These are phyloP conservation scores for Pomatostomus ruficeps DNA, from an alignment of 2,113 vertebrate genomes.

Conservation along the genomic window DNA sequence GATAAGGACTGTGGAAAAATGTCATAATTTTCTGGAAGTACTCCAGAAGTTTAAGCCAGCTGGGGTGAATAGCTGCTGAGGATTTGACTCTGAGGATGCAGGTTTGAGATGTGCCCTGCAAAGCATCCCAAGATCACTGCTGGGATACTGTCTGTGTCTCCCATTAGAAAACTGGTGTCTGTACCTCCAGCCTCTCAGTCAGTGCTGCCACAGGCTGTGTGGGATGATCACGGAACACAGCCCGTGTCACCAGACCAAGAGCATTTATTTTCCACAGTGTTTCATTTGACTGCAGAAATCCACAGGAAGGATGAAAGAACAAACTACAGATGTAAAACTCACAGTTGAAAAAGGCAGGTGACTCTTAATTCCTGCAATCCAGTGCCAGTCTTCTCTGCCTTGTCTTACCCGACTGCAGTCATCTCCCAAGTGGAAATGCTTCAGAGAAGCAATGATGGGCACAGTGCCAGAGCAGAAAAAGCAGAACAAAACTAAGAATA, in stretches of 20 bases:
- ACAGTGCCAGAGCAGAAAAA: not conserved
- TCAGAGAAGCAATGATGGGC: not conserved
- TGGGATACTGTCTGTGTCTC: not conserved
- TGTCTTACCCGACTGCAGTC: not conserved
- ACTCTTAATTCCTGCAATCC: not conserved
- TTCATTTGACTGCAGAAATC: not conserved
- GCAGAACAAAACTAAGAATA: not conserved
- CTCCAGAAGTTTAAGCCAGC: not conserved
- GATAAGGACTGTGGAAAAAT: not conserved
- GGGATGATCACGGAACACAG: not conserved
- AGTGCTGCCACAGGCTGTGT: not conserved
- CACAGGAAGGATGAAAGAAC: not conserved
- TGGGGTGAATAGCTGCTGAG: not conserved
- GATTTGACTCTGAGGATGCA: not conserved
- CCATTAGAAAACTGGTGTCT: not conserved
- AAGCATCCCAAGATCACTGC: not conserved
- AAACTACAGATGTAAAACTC: not conserved
- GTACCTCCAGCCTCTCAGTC: not conserved
- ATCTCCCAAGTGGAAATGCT: not conserved
- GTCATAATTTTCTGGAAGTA: not conserved
- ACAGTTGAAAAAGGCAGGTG: not conserved
- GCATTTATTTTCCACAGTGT: not conserved
- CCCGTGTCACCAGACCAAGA: not conserved
- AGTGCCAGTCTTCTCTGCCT: not conserved
- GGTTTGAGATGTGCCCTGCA: not conserved